Evolutionary conservation across 2,113 vertebrate genomes (phyloP), one percentile per base, ranked within the genome.

Genomic region (Okapia johnstoni): DNA sequence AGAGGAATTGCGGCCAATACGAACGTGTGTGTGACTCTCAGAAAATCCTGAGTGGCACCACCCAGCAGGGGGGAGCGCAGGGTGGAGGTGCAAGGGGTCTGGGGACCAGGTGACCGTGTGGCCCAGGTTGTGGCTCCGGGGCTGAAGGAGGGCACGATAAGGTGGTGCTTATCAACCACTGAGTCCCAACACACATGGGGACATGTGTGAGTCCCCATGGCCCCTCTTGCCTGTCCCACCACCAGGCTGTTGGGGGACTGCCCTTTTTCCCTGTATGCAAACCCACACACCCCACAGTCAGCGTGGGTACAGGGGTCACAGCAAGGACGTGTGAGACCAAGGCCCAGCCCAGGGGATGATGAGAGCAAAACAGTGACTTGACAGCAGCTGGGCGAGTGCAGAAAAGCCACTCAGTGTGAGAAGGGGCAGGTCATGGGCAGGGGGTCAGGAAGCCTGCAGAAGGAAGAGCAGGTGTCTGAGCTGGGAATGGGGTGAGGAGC

Each of bases 91-190:
- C 17, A 7, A 12, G 5, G 33, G 30, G 88, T 57, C 25, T 19
- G 33, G 14, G 70, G 73, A 36, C 2, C 4, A 43, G 28, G 50
- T 6, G 3, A 58, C 33, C 1, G 1, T 1, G 6, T 40, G 48
- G 58, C 54, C 48, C 17, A 6, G 13, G 61, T 63, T 40, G 19
- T 1, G 4, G 63, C 16, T 86, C 48, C 1, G 4, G 13, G 54
- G 55, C 43, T 83, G 9, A 25, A 36, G 1, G 2, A 86, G 13
- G 16, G n/a, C n/a, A 83, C 16, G 23, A 48, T 0, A 2, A 86
- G 23, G 16, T 21, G 36, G 48, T 36, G 70, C 30, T 61, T 66
- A 85, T 17, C 46, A 7, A 57, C 26, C 11, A 2, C 93, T 12
- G 16, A 25, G 70, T 86, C 50, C 94, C 28, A 25, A 40, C n/a